phyloP scores from a whole-genome alignment of 2,113 vertebrate species.

The Microtus oregoni region DNA sequence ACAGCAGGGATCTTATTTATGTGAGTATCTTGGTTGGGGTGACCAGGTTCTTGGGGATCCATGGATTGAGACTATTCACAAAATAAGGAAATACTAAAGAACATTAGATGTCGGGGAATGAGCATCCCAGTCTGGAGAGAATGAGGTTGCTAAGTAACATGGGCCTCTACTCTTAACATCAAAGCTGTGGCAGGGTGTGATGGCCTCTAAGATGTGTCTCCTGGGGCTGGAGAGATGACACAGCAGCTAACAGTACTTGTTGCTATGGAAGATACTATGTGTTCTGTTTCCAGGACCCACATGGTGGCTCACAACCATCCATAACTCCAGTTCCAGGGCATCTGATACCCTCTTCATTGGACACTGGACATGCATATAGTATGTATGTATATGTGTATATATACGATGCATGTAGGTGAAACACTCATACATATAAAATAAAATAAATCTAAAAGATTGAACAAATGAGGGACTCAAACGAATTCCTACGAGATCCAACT shows the following conservation, averaged over 20 bases:
- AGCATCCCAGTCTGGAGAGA: background rate
- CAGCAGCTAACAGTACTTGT: background rate
- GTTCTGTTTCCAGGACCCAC: background rate
- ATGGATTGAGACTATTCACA: background rate
- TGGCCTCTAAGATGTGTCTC: background rate
- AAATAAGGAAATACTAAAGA: background rate
- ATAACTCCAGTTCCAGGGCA: background rate
- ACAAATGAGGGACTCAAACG: background rate
- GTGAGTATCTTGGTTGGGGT: background rate
- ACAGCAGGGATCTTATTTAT: background rate
- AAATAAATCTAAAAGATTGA: background rate
- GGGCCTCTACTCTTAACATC: background rate
- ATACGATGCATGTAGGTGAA: background rate
- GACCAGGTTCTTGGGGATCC: background rate
- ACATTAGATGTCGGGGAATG: background rate
- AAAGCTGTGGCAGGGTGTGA: background rate
- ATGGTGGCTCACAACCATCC: background rate
- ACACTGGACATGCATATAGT: background rate
- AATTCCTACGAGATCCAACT: background rate
- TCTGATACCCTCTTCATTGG: background rate
- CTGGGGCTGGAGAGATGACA: background rate
- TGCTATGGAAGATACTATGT: background rate
- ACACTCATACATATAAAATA: background rate
- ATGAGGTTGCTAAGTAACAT: background rate
- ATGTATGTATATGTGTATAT: background rate